These are phyloP conservation scores for Diabrotica virgifera DNA, from an alignment of 1,140 invertebrate genomes.

Conservation along the genomic window DNA sequence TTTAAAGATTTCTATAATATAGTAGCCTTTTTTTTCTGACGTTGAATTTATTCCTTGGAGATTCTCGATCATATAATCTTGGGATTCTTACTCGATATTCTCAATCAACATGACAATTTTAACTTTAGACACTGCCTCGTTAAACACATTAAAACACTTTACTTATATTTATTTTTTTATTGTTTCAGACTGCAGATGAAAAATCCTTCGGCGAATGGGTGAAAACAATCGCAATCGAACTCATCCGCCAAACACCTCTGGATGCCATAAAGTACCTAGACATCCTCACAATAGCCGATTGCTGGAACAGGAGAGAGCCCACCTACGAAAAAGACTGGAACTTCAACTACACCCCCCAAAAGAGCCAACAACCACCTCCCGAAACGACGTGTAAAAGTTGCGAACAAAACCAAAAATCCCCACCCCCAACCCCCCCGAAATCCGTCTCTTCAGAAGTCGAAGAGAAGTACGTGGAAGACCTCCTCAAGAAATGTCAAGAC, in stretches of 20 bases:
- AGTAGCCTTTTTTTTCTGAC: no score
- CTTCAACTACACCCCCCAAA: slow-evolving; percentile 19
- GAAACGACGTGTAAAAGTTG: slow-evolving; percentile 3
- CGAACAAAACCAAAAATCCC: not conserved
- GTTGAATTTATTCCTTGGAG: no score
- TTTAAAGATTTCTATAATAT: no score
- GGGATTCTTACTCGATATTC: no score
- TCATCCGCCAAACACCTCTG: slow-evolving; percentile 62
- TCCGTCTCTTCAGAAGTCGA: slow-evolving; percentile 5
- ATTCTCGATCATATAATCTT: no score
- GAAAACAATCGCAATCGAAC: slow-evolving; percentile 59
- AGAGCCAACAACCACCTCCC: not conserved
- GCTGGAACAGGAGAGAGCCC: slow-evolving; percentile 32
- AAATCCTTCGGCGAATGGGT: slow-evolving; percentile 61
- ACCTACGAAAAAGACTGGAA: slow-evolving; percentile 36
- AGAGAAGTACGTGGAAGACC: slow-evolving; percentile 46
- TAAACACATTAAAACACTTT: no score
- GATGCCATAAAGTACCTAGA: slow-evolving; percentile 55
- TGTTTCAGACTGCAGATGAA: slow-evolving; percentile 56
- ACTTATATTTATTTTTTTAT: slow-evolving; percentile 17
- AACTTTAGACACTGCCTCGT: no score
- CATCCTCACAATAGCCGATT: slow-evolving; percentile 48
- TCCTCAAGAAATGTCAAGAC: slow-evolving; percentile 57
- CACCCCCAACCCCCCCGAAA: not conserved
- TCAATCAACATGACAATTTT: no score